These are phyloP conservation scores for Lasioglossum pauxillum DNA, from an alignment of 2,888 invertebrate species.

Conservation along the genomic window DNA sequence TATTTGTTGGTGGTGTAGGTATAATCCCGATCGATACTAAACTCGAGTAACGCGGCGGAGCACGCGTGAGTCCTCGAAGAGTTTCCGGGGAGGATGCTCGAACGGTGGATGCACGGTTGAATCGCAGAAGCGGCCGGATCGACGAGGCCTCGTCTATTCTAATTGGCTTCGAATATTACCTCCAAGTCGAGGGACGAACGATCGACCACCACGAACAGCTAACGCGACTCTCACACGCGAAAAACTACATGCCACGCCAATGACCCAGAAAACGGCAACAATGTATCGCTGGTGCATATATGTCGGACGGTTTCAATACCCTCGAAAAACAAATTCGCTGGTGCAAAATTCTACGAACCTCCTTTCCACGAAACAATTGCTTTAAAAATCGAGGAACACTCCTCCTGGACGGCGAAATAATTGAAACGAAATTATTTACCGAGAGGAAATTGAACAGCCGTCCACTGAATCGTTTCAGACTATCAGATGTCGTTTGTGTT, in stretches of 20 bases:
- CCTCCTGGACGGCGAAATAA: neutral
- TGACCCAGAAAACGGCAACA: constrained; percentile 55
- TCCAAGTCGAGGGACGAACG: constrained; percentile 61
- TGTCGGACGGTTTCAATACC: neutral
- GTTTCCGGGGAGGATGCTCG: constrained; percentile 18
- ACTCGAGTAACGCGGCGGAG: neutral
- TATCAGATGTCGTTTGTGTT: neutral
- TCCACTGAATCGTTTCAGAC: neutral
- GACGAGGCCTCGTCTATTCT: constrained; percentile 56
- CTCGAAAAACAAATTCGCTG: neutral
- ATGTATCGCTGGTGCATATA: constrained; percentile 1
- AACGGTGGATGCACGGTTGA: constrained; percentile 37
- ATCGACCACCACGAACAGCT: constrained; percentile 52
- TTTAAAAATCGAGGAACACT: neutral
- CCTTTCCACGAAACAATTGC: neutral
- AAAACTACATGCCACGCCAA: constrained; percentile 56
- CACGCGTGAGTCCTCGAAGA: constrained; percentile 20
- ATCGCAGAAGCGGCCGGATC: constrained; percentile 34
- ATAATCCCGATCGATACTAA: constrained; percentile 33
- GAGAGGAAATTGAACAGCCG: neutral
- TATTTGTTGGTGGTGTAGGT: neutral
- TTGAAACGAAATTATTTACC: neutral
- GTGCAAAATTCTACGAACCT: neutral
- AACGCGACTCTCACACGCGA: constrained; percentile 56
- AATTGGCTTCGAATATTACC: constrained; percentile 59